A percentile compares a stretch with the other conserved stretches of the same genome.
phyloP scores from a whole-genome alignment of 2,888 invertebrate species.

The Melinaea marsaeus region DNA sequence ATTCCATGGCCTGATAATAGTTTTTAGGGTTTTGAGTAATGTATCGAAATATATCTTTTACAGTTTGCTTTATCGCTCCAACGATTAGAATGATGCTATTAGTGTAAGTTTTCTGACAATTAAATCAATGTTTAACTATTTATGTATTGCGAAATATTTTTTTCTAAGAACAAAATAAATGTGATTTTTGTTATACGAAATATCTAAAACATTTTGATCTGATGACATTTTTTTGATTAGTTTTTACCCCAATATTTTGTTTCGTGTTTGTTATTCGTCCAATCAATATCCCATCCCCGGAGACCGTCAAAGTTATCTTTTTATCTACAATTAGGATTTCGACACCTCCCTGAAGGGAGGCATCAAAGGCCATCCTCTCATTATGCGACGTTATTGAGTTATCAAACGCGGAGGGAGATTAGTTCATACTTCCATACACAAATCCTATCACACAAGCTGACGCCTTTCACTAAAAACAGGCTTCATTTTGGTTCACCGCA shows the following conservation, averaged over 20 bases:
- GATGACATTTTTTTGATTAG: background rate
- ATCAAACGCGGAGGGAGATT: slow-evolving; percentile 73
- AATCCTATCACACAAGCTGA: slow-evolving; percentile 78
- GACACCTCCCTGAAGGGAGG: slow-evolving; percentile 57
- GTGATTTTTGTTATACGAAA: no score
- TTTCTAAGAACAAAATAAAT: no score
- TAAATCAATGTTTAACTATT: no score
- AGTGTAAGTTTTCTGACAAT: no score
- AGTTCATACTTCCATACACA: slow-evolving; percentile 77
- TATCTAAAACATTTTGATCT: background rate
- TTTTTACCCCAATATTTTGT: slow-evolving; percentile 10
- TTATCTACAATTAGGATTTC: slow-evolving; percentile 78
- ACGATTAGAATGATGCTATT: no score
- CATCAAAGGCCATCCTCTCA: slow-evolving; percentile 74
- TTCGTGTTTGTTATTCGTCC: slow-evolving; percentile 6
- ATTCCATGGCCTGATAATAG: slow-evolving; percentile 54
- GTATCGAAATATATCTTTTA: background rate
- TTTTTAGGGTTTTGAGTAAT: background rate
- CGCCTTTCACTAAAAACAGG: slow-evolving; percentile 74
- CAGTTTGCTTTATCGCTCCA: background rate
- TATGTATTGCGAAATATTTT: no score
- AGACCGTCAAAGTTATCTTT: slow-evolving; percentile 69
- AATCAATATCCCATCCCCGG: slow-evolving; percentile 38
- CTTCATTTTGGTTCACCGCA: slow-evolving; percentile 74
- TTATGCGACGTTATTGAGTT: slow-evolving; percentile 76